Evolutionary conservation across 2,797 vertebrate genomes (phyloP), one percentile per base, ranked within the genome.

Genomic region (Balearica regulorum): DNA sequence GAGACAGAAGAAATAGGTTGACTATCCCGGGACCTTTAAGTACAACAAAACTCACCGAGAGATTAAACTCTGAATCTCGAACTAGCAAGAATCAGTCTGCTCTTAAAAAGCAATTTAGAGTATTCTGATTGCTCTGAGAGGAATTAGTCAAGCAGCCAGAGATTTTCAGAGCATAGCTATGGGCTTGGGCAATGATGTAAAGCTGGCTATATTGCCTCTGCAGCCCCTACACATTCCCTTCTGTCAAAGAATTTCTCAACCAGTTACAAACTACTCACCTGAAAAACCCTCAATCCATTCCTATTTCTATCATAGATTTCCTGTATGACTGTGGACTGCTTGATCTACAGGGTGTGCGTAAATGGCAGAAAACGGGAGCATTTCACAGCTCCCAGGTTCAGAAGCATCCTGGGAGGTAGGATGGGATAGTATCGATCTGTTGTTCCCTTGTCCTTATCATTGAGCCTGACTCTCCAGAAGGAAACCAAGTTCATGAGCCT

Each of bases 41-140:
- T 71, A 86, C 54, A 78, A 29, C 29, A 78, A 80, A 83, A 92
- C 21, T 83, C 41, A 60, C 49, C 3, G 8, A 80, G 60, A 90
- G 51, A 89, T 73, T 94, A 89, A 84, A 84, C 31, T 60, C 71
- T 53, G 37, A 84, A 72, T 87, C 70, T 88, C 91, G 83, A 62
- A 75, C 46, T 61, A 62, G 33, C 19, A 62, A 73, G 65, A 88
- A 26, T 39, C 48, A 62, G 54, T 33, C 70, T 76, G 43, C 26
- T 82, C 31, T 58, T 86, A 37, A 90, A 94, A 95, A 93, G 72
- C 85, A 91, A 93, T 86, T 94, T 90, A 48, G 51, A 79, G 58
- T 69, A 83, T 83, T 91, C 79, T 93, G 89, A 94, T 94, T 89
- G 73, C 76, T 88, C 69, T 72, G 80, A 88, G 73, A 91, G 77